Base-by-base conservation (phyloP, 2,113 vertebrate genomes). In the Psephotus haematonotus region DNA sequence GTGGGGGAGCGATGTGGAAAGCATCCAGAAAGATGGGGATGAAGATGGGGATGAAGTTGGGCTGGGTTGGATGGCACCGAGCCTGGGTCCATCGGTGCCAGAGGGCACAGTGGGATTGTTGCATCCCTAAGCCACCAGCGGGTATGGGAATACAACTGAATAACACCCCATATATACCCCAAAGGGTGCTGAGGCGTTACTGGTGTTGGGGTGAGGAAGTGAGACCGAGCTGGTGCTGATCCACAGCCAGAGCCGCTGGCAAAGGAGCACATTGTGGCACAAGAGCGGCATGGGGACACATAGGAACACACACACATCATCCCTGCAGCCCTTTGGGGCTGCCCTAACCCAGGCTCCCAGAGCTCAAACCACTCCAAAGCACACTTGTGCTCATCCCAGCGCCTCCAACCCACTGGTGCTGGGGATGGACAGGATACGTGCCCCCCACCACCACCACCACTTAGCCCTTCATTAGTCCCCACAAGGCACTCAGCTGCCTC, bases 151-250 rank as follows among this genome's bases (percentile, higher is more conserved):
- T 9, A 28, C 3, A 67, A 27, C 10, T 46, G 59, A 86, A 71
- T 78, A 70, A 93, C 83, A 24, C 59, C 15, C 27, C 1, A 1
- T 23, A 2, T 18, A 65, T 19, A 80, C 22, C 46, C 57, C 3
- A 2, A 37, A 92, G 91, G 83, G 59, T 24, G 59, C 89, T 80
- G 95, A 95, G 92, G 82, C 13, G 53, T 91, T 92, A 80, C 85
- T 23, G 53, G 91, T 94, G 72, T 89, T n/a, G 19, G 94, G 88
- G 94, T 25, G 23, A 89, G 95, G 95, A 93, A 95, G 74, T 19
- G 78, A 74, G 86, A 49, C 78, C 18, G 13, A 88, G 86, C 89
- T 93, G 96, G 33, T 59, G 57, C 57, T 35, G 57, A 59, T 59
- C 57, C 57, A 35, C 33, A 59, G 57, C 20, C 57, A 94, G 91